phyloP scores from a whole-genome alignment of 2,113 vertebrate species.

The Tenrec ecaudatus region DNA sequence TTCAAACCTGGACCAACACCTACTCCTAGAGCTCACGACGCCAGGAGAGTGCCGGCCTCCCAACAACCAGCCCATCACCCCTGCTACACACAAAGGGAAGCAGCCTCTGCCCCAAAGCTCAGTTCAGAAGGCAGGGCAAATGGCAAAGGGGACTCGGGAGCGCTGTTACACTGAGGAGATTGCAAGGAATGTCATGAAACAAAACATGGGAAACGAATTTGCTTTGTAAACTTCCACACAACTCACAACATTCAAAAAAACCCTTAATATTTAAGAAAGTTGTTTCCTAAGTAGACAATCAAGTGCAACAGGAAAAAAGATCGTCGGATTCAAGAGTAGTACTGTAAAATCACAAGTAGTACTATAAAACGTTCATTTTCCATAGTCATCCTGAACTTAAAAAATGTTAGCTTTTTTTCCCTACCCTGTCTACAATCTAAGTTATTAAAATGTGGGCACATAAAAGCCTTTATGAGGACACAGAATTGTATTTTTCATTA shows the following conservation, averaged over 20 bases:
- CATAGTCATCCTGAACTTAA: slow-evolving; percentile 39
- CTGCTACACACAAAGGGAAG: too few species aligned
- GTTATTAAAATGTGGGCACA: slow-evolving; percentile 76
- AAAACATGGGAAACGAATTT: neutral
- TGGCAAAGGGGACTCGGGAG: too few species aligned
- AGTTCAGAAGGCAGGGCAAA: neutral
- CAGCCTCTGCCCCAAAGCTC: neutral
- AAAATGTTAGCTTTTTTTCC: neutral
- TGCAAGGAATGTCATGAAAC: neutral
- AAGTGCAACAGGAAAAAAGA: slow-evolving; percentile 42
- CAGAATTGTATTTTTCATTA: slow-evolving; percentile 77
- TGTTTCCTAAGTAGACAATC: slow-evolving; percentile 36
- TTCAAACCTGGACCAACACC: neutral
- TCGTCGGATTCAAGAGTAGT: neutral
- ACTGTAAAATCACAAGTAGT: slow-evolving; percentile 16
- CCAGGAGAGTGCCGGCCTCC: neutral
- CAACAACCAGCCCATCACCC: neutral
- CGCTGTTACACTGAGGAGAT: neutral
- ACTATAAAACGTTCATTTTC: slow-evolving; percentile 37
- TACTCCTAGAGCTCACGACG: too few species aligned
- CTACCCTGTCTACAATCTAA: slow-evolving; percentile 56
- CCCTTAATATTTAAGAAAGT: too few species aligned
- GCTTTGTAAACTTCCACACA: neutral
- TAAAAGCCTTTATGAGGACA: slow-evolving; percentile 69
- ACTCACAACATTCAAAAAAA: neutral